A percentile compares a stretch with the other conserved stretches of the same genome.
Evolutionary conservation across 2,797 vertebrate genomes (phyloP).

Genomic region (Lerista edwardsae): DNA sequence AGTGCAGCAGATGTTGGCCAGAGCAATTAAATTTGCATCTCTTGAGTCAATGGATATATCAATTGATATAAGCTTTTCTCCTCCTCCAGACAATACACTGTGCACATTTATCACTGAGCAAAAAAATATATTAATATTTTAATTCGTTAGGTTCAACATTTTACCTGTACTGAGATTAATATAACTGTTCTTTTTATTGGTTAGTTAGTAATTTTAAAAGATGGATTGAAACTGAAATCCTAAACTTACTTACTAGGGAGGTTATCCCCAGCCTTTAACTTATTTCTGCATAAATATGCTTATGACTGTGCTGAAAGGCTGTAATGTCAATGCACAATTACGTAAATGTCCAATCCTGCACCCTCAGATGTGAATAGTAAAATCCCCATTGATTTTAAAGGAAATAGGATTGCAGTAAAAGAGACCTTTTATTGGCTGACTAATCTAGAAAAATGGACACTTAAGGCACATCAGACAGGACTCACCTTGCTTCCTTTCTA

Average conservation of each 20-base stretch:
- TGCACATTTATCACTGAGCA: neutral
- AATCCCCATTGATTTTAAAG: neutral
- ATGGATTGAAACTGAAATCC: neutral
- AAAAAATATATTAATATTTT: neutral
- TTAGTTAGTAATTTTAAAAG: neutral
- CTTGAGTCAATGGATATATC: too few relatives aligned
- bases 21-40: neutral
- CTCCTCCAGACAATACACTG: neutral
- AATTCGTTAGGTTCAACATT: neutral
- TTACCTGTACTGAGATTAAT: neutral
- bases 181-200: neutral
- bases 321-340: too few relatives aligned
- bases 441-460: neutral
- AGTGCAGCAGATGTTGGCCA: neutral
- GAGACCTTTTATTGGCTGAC: neutral
- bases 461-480: too few relatives aligned
- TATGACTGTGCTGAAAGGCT: too few relatives aligned
- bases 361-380: neutral
- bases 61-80: too few relatives aligned
- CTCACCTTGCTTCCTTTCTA: neutral
- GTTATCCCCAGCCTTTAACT: too few relatives aligned
- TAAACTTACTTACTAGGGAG: neutral
- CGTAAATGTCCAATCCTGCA: neutral
- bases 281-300: too few relatives aligned
- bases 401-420: neutral